These are phyloP conservation scores for Heteromormyrus szaboi DNA, from an alignment of 2,797 vertebrate genomes.

Conservation along the genomic window DNA sequence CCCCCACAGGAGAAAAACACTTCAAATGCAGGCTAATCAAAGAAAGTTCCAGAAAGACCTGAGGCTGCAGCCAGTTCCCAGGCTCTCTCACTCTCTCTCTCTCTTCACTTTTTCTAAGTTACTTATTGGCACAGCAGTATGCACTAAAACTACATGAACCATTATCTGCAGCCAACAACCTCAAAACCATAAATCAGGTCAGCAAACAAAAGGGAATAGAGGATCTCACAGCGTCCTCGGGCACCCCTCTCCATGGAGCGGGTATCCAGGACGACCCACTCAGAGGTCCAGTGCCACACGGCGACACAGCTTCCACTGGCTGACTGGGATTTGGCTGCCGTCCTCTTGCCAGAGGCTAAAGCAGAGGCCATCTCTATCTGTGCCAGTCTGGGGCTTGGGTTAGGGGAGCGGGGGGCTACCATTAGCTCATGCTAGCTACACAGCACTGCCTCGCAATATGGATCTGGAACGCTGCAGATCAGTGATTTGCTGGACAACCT, in stretches of 20 bases:
- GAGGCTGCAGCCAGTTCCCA: background rate
- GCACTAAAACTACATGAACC: background rate
- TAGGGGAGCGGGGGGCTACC: background rate
- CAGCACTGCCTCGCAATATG: background rate
- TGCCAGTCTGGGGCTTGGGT: background rate
- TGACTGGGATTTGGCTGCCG: background rate
- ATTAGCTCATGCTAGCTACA: background rate
- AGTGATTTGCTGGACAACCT: background rate
- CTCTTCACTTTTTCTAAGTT: background rate
- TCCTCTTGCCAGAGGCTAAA: background rate
- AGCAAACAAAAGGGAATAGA: constrained; percentile 1
- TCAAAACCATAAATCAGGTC: constrained; percentile 3
- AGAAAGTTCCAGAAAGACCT: constrained; percentile 3
- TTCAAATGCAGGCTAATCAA: background rate
- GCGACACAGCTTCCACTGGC: background rate
- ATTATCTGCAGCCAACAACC: background rate
- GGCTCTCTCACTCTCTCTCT: background rate
- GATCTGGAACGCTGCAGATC: background rate
- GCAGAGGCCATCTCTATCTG: background rate
- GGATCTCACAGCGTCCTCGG: background rate
- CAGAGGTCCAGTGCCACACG: background rate
- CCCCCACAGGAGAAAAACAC: background rate
- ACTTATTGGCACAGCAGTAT: background rate
- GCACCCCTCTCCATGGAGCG: background rate
- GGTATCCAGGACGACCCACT: background rate